Conservation (phyloP, 1,140 invertebrate genomes). For the Drosophila ogumai region DNA sequence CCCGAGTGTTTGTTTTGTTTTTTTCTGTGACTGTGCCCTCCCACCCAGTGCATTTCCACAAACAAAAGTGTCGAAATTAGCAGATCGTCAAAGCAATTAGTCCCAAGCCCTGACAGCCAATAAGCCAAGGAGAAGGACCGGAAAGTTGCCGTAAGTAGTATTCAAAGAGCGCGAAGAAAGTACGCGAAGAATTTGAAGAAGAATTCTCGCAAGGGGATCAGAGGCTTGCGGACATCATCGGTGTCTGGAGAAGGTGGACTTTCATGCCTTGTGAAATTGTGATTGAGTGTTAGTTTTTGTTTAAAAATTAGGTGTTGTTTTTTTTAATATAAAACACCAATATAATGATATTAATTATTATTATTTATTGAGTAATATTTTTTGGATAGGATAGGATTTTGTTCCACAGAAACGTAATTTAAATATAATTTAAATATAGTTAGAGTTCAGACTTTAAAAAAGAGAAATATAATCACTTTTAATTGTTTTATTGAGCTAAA, state of each 20-base stretch:
- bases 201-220: not conserved
- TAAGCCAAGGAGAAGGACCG: constrained; percentile 5
- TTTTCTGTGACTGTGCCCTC: constrained; percentile 9
- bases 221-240: not conserved
- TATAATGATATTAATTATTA: too few species aligned
- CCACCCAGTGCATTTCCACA: not conserved
- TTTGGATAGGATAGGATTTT: too few species aligned
- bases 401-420: too few species aligned
- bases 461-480: too few species aligned
- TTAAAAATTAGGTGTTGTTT: not conserved
- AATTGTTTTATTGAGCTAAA: too few species aligned
- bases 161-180: not conserved
- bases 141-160: constrained; percentile 19
- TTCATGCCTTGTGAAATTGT: not conserved
- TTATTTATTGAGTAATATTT: too few species aligned
- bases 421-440: too few species aligned
- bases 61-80: constrained; percentile 41
- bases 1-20: not conserved
- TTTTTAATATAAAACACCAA: too few species aligned
- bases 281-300: not conserved
- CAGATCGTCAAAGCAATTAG: constrained; percentile 13
- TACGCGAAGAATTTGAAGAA: not conserved
- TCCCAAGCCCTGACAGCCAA: not conserved
- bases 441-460: too few species aligned
- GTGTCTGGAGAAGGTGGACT: too few species aligned